Percentiles rank a stretch among this genome's conserved stretches.
These are phyloP conservation scores for Echinarachnius parma DNA, from an alignment of 53 echinoderm and acorn worm species.

Conservation along the genomic window DNA sequence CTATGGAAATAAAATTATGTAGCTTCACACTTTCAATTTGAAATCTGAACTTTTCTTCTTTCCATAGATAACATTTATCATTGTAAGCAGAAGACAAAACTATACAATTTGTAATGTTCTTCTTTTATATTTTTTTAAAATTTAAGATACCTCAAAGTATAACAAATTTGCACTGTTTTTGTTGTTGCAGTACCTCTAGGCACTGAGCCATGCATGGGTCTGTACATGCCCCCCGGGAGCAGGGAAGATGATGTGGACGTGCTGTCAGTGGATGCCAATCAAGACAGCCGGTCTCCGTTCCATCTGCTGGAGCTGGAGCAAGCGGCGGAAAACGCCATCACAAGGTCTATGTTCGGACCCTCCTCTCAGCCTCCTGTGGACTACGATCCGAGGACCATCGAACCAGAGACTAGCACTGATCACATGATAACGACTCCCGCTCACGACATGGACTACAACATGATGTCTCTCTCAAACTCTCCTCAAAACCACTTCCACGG, in stretches of 20 bases:
- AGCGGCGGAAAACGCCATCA: conserved; percentile 43
- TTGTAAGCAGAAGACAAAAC: too few species aligned
- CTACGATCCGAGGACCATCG: conserved; percentile 8
- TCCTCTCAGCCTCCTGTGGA: background rate
- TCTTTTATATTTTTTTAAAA: background rate
- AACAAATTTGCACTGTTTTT: too few species aligned
- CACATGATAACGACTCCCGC: conserved; percentile 23
- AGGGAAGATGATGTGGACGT: conserved; percentile 44
- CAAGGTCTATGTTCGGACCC: conserved; percentile 2
- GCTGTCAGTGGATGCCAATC: conserved; percentile 31
- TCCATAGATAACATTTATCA: too few species aligned
- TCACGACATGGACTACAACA: conserved; percentile 36
- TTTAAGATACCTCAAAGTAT: background rate
- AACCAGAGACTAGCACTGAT: conserved; percentile 4
- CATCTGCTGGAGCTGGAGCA: conserved; percentile 43
- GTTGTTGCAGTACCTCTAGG: conserved; percentile 21
- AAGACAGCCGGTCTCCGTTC: conserved; percentile 12
- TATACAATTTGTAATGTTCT: too few species aligned
- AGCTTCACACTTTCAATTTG: too few species aligned
- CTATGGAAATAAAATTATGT: too few species aligned
- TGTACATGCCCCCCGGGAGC: conserved; percentile 20
- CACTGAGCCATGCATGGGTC: conserved; percentile 32
- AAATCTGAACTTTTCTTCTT: too few species aligned
- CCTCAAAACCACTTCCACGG: conserved; percentile 28
- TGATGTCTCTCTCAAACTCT: conserved; percentile 30